phyloP scores from a whole-genome alignment of 2,113 vertebrate genomes.

The Nansenia antarctica region DNA sequence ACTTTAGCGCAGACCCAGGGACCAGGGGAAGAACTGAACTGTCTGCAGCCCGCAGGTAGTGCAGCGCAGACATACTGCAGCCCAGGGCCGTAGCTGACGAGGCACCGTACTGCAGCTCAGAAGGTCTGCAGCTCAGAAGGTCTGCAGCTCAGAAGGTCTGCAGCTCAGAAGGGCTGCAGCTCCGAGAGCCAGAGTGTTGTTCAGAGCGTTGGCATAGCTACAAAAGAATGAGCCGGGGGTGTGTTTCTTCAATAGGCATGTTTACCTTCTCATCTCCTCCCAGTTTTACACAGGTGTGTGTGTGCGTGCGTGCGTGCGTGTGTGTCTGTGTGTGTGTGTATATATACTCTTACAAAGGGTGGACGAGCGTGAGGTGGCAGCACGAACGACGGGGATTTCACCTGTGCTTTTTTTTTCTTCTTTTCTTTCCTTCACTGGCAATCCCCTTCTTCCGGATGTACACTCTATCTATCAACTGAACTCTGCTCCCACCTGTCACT shows the following conservation, averaged over 20 bases:
- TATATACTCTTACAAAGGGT: constrained; percentile 7
- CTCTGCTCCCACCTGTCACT: constrained; percentile 4
- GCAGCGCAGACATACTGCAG: constrained; percentile 55
- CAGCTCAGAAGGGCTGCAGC: constrained; percentile 36
- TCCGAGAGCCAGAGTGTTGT: constrained; percentile 23
- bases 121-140: not conserved
- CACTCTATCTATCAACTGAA: not conserved
- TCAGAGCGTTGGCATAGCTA: constrained; percentile 46
- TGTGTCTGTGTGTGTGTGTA: no score
- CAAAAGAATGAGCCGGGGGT: constrained; percentile 42
- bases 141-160: constrained; percentile 47
- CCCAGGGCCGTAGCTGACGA: not conserved
- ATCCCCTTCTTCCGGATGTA: constrained; percentile 27
- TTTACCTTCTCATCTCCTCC: constrained; percentile 47
- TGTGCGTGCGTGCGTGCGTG: no score
- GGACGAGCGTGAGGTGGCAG: not conserved
- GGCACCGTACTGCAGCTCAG: not conserved
- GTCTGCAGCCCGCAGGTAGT: no score
- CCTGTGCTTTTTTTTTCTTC: constrained; percentile 19
- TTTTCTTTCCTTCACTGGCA: constrained; percentile 23
- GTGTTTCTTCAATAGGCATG: constrained; percentile 34
- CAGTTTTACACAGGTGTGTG: constrained; percentile 58
- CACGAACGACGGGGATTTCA: constrained; percentile 18
- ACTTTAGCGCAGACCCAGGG: not conserved
- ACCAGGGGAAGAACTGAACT: not conserved